Evolutionary conservation across 23 tunicate genomes (phyloP).

Genomic region (Trididemnum miniatum): DNA sequence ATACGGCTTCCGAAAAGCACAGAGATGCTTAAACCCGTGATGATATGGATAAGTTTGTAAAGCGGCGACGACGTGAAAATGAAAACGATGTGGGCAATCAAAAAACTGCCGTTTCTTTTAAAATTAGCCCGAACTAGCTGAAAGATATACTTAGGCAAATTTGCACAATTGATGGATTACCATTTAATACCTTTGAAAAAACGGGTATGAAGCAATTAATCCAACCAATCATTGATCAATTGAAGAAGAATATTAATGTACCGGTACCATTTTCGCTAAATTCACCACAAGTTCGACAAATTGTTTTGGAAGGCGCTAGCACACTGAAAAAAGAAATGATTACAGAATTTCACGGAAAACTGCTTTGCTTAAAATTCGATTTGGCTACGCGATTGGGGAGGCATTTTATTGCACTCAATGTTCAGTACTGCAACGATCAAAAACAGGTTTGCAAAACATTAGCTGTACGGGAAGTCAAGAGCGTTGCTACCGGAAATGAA

Average conservation of each 20-base stretch:
- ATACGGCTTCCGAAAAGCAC: not conserved
- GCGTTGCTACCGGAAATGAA: not conserved
- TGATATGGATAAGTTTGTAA: too few species aligned
- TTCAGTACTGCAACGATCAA: not conserved
- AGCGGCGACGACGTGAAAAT: too few species aligned
- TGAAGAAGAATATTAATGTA: too few species aligned
- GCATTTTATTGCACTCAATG: not conserved
- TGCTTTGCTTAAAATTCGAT: slow-evolving; percentile 4
- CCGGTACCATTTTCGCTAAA: not conserved
- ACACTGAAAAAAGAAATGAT: not conserved
- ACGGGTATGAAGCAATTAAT: not conserved
- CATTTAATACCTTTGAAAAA: too few species aligned
- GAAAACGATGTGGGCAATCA: too few species aligned
- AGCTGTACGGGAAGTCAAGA: not conserved
- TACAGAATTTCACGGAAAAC: not conserved
- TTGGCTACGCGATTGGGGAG: not conserved
- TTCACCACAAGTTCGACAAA: not conserved
- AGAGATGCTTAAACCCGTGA: not conserved
- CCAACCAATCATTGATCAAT: not conserved
- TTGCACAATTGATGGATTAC: too few species aligned
- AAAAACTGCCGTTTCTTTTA: too few species aligned
- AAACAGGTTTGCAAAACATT: not conserved
- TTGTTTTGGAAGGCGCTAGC: not conserved
- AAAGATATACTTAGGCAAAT: too few species aligned
- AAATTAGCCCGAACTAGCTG: too few species aligned